Evolutionary conservation across 2,888 invertebrate species (phyloP), one percentile per base, ranked within the genome.

Genomic region (Biston betularia): DNA sequence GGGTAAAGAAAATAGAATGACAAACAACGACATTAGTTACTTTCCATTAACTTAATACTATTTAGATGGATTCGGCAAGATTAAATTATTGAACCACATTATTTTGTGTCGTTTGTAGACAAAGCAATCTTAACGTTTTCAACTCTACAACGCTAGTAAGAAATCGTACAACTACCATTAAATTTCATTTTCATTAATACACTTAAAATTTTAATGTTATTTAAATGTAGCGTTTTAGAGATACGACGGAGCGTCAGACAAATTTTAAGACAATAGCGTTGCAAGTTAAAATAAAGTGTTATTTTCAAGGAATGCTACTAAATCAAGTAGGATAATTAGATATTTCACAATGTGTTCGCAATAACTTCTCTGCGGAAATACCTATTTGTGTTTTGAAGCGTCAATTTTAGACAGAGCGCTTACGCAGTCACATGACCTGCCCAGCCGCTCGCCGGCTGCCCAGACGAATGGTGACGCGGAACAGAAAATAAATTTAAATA

Each of bases 401-500:
- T 85, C 81, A 82, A 78, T 84, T 85, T 85, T 84, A 85, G 81
- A 85, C 80, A 79, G 81, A 72, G 80, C 78, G 76, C 75, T 76
- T 81, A 33, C 57, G 70, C 69, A 81, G 85, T 92, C 92, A 92
- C 90, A 92, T 91, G 92, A 90, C 80, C 34, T 15, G 48, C 40
- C 49, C 68, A 72, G 69, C 69, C 46, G 56, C 45, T 35, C 44
- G 38, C 46, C 52, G 40, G 14, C 58, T 12, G 72, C 69, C 75
- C 82, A 86, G 83, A 84, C 80, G 82, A 69, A 78, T 75, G 75
- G 71, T 89, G 89, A 89, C 91, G 90, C 88, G 86, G 82, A 78
- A 64, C 75, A 70, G 80, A 76, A 86, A 87, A 84, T 83, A 86
- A 82, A 84, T 88, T 88, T 85, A 86, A 89, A 91, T 87, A 87